Evolutionary conservation across 2,113 vertebrate species (phyloP).

Genomic region (Chloebia gouldiae): DNA sequence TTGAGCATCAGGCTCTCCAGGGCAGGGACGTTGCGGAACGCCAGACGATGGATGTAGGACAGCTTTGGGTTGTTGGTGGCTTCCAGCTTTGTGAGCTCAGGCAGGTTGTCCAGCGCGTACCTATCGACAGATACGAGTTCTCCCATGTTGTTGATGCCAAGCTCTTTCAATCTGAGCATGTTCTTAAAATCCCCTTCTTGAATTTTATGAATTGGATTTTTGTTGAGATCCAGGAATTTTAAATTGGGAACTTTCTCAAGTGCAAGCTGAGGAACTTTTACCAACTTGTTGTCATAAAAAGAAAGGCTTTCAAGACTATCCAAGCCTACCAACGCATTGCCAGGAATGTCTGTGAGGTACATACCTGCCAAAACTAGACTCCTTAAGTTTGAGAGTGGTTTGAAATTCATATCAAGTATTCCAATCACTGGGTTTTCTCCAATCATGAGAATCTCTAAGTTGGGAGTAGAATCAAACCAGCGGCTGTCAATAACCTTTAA

Average conservation of each 20-base stretch:
- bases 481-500: slow-evolving; percentile 89
- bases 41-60: slow-evolving; percentile 87
- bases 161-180: slow-evolving; percentile 92
- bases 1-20: slow-evolving; percentile 98
- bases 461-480: slow-evolving; percentile 96
- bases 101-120: slow-evolving; percentile 92
- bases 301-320: slow-evolving; percentile 97
- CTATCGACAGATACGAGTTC: slow-evolving; percentile 92
- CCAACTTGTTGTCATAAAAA: slow-evolving; percentile 94
- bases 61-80: slow-evolving; percentile 97
- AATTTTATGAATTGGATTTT: slow-evolving; percentile 95
- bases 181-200: slow-evolving; percentile 95
- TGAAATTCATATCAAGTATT: slow-evolving; percentile 95
- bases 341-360: slow-evolving; percentile 93
- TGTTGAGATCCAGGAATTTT: slow-evolving; percentile 98
- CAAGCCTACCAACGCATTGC: slow-evolving; percentile 93
- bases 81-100: slow-evolving; percentile 95
- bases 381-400: slow-evolving; percentile 86
- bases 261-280: slow-evolving; percentile 89
- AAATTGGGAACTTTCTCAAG: slow-evolving; percentile 94
- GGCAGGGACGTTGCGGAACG: slow-evolving; percentile 91
- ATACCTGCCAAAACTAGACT: slow-evolving; percentile 97
- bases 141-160: slow-evolving; percentile 96
- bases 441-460: slow-evolving; percentile 98
- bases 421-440: slow-evolving; percentile 96